Evolutionary conservation across 2,888 invertebrate species (phyloP).

Genomic region (Pardosa pseudoannulata): DNA sequence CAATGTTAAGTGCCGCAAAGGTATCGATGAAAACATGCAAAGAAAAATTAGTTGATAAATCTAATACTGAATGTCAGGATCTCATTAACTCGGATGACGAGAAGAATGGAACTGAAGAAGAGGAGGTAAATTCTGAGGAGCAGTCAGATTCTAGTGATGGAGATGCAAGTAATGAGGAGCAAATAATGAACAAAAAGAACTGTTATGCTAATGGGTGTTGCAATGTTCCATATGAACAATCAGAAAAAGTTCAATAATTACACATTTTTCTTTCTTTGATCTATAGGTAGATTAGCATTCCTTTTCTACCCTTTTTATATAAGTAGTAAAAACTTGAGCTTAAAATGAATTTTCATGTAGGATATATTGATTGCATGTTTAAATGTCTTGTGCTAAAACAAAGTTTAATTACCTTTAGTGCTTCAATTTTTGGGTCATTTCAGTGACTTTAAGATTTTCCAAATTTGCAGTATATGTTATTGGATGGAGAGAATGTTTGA

Average conservation of each 20-base stretch:
- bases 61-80: neutral
- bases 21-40: neutral
- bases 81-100: neutral
- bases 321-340: constrained; percentile 4
- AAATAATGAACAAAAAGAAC: neutral
- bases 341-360: neutral
- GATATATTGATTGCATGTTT: neutral
- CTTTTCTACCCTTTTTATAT: neutral
- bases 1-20: neutral
- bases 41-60: neutral
- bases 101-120: neutral
- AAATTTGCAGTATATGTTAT: too few relatives aligned
- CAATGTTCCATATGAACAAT: neutral
- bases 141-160: neutral
- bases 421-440: too few relatives aligned
- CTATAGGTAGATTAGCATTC: neutral
- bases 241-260: neutral
- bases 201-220: neutral
- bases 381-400: too few relatives aligned
- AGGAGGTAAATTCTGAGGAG: neutral
- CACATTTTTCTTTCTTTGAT: neutral
- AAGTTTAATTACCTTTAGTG: too few relatives aligned
- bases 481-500: too few relatives aligned
- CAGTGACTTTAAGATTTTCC: too few relatives aligned
- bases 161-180: neutral